phyloP scores from a whole-genome alignment of 2,797 vertebrate genomes.

The Pterois miles region DNA sequence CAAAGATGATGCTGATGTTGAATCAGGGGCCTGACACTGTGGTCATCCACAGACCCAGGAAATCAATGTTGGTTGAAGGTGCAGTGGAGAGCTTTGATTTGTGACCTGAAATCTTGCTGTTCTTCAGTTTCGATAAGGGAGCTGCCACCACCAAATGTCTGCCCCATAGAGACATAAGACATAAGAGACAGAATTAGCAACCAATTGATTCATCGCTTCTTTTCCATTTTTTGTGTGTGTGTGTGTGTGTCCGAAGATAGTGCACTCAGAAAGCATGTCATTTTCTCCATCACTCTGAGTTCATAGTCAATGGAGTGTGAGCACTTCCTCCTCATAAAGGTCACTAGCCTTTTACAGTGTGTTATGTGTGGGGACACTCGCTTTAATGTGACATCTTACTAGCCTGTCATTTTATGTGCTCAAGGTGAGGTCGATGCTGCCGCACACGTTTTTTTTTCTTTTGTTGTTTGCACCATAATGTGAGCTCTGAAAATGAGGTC shows the following conservation, averaged over 20 bases:
- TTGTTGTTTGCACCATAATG: conserved; percentile 14
- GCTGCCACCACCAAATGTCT: conserved; percentile 37
- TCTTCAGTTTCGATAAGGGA: conserved; percentile 34
- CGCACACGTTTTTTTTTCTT: conserved; percentile 1
- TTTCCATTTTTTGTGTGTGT: conserved; percentile 1
- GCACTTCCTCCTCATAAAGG: conserved; percentile 54
- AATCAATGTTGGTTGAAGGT: conserved; percentile 80
- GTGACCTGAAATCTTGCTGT: conserved; percentile 52
- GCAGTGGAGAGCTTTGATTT: conserved; percentile 79
- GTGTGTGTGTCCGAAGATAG: not conserved
- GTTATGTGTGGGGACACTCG: conserved; percentile 30
- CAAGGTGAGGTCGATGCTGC: conserved; percentile 38
- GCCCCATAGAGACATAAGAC: conserved; percentile 39
- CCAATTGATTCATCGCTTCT: conserved; percentile 50
- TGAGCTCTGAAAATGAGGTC: conserved; percentile 28
- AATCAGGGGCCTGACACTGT: conserved; percentile 70
- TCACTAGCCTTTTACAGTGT: conserved; percentile 51
- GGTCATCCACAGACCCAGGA: conserved; percentile 56
- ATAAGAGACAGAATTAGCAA: conserved; percentile 50
- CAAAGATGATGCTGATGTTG: conserved; percentile 65
- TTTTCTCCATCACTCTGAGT: conserved; percentile 51
- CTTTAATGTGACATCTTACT: conserved; percentile 44
- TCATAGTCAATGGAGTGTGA: conserved; percentile 46
- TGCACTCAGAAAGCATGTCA: conserved; percentile 35
- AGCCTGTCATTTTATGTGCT: conserved; percentile 41